A percentile compares a stretch with the other conserved stretches of the same genome.
Evolutionary conservation across 2,888 invertebrate species (phyloP).

Genomic region (Melieria crassipennis): DNA sequence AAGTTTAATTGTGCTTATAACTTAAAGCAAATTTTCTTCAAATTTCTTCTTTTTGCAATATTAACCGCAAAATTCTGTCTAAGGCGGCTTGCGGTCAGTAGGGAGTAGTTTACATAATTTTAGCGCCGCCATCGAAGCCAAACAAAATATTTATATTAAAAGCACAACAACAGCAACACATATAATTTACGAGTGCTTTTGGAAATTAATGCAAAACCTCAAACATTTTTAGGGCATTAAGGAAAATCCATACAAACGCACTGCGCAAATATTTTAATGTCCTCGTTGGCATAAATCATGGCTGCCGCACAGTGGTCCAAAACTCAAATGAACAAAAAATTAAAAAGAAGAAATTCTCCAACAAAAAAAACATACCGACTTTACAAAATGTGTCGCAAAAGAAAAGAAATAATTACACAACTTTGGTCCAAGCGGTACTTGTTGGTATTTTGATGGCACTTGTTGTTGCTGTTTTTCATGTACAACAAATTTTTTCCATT

Average conservation of each 20-base stretch:
- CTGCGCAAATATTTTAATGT: conserved; percentile 14
- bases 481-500: conserved; percentile 5
- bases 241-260: background rate
- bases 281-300: conserved; percentile 20
- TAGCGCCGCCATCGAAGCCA: too few relatives aligned
- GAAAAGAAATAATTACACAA: conserved; percentile 22
- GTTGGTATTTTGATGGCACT: background rate
- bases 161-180: background rate
- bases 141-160: too few relatives aligned
- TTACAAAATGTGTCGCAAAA: background rate
- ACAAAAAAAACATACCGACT: background rate
- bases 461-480: background rate
- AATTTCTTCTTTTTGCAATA: too few relatives aligned
- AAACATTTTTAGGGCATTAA: conserved; percentile 6
- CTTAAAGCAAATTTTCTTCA: too few relatives aligned
- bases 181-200: conserved; percentile 6
- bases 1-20: too few relatives aligned
- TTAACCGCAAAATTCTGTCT: too few relatives aligned
- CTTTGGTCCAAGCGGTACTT: conserved; percentile 13
- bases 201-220: conserved; percentile 15
- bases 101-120: too few relatives aligned
- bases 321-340: background rate
- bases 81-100: too few relatives aligned
- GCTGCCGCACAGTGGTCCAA: background rate
- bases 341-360: background rate